Evolutionary conservation across 2,113 vertebrate genomes (phyloP), one percentile per base, ranked within the genome.

Genomic region (Heterotis niloticus): DNA sequence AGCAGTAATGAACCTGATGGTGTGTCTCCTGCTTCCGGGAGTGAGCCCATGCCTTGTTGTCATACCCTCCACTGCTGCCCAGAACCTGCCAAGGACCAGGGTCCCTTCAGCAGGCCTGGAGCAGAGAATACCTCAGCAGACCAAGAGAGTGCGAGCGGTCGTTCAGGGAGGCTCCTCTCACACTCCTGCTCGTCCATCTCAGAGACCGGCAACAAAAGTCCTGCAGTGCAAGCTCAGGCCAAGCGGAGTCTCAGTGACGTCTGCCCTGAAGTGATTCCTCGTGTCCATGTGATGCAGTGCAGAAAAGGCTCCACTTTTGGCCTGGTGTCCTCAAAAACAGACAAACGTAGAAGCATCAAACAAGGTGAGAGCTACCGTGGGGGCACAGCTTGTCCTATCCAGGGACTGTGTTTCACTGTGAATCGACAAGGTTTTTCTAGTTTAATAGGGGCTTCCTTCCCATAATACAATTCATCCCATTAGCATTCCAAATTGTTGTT

Each of bases 301-400:
- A 96, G 92, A 84, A 95, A 91, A 80, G 88, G 91, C 76, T 91
- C 92, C 0, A 90, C 92, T 0, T 91, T 91, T 72, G 82, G 88
- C 69, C 91, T 86, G 84, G 91, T 93, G 81, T 97, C 95, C 0
- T 94, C 96, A n/a, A 92, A 94, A 82, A 83, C 90, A 84, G 88
- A 78, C 86, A 89, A 88, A 85, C 89, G 87, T 80, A 93, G 84
- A 83, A 57, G 84, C 14, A 14, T 34, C 0, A 81, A 84, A 64
- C 92, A 92, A 96, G 97, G 96, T 99, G 91, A 81, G 76, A 17
- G 75, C 23, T 20, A 2, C n/a, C 20, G 44, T 12, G 20, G 20
- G 68, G 34, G 34, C 7, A 7, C 34, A 4, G 29, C n/a, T 34
- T 13, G 0, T 12, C 14, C 52, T 10, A 75, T 28, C 7, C 17